phyloP scores from a whole-genome alignment of 2,888 invertebrate species.

The Panzeria rudis region DNA sequence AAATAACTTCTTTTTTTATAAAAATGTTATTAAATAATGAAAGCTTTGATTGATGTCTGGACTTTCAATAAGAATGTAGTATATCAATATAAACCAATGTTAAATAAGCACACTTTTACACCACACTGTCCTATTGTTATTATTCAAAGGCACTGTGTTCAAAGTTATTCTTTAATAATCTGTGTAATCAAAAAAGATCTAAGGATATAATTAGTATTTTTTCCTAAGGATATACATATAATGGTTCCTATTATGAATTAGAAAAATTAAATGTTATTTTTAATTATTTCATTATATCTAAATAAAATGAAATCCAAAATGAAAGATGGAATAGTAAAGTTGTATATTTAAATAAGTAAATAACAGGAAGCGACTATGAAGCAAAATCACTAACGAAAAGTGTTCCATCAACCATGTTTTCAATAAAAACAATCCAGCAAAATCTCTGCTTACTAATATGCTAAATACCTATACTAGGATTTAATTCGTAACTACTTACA shows the following conservation, averaged over 20 bases:
- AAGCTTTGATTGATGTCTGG: too few species aligned
- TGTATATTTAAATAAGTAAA: background rate
- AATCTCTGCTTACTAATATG: too few species aligned
- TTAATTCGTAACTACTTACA: too few species aligned
- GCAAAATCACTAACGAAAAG: too few species aligned
- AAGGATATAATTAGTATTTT: too few species aligned
- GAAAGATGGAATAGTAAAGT: background rate
- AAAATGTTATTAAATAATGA: too few species aligned
- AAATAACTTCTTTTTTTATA: too few species aligned
- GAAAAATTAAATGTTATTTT: conserved; percentile 1
- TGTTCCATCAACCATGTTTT: too few species aligned
- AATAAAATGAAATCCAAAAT: background rate
- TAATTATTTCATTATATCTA: background rate
- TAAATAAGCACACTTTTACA: background rate
- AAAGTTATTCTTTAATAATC: conserved; percentile 6
- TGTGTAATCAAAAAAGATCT: conserved; percentile 15
- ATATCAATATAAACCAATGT: too few species aligned
- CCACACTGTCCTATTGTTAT: background rate
- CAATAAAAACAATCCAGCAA: too few species aligned
- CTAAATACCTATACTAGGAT: too few species aligned
- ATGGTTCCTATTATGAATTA: background rate
- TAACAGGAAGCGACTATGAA: too few species aligned
- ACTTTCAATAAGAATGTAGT: background rate
- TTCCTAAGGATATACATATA: background rate
- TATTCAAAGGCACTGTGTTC: background rate